Percentiles rank a stretch among this genome's conserved stretches.
Conservation (phyloP, 2,888 invertebrate species). For the Sericinus montela region DNA sequence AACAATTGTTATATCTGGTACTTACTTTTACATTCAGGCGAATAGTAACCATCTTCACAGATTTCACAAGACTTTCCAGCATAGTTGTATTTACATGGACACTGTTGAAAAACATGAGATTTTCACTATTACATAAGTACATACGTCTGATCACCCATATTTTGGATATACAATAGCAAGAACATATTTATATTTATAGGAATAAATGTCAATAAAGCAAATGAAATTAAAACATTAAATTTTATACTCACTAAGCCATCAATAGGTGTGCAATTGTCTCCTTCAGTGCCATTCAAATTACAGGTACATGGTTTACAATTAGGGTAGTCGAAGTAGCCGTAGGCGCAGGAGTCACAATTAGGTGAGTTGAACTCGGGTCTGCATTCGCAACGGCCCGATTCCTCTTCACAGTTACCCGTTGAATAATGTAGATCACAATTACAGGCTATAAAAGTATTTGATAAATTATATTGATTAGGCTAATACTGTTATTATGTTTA, state of each 20-base stretch:
- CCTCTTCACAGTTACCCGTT: constrained; percentile 96
- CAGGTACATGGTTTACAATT: constrained; percentile 96
- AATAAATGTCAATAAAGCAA: no score
- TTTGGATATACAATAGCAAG: no score
- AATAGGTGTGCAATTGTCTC: constrained; percentile 89
- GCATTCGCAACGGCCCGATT: constrained; percentile 94
- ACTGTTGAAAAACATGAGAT: constrained; percentile 59
- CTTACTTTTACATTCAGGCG: constrained; percentile 89
- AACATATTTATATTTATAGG: no score
- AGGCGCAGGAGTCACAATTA: constrained; percentile 90
- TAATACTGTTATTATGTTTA: no score
- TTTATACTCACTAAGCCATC: constrained; percentile 77
- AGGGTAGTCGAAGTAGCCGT: constrained; percentile 96
- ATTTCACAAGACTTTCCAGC: constrained; percentile 91
- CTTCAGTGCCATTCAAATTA: constrained; percentile 92
- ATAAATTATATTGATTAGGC: no score
- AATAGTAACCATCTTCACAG: constrained; percentile 93
- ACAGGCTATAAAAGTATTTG: constrained; percentile 85
- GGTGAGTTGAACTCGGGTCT: constrained; percentile 88
- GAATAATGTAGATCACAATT: constrained; percentile 90
- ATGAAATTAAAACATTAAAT: no score
- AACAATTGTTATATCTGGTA: constrained; percentile 20
- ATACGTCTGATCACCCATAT: no score
- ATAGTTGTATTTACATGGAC: constrained; percentile 94
- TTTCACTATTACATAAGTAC: no score